Evolutionary conservation across 53 echinoderm and acorn worm species (phyloP), one percentile per base, ranked within the genome.

Genomic region (Paelopatides confundens): DNA sequence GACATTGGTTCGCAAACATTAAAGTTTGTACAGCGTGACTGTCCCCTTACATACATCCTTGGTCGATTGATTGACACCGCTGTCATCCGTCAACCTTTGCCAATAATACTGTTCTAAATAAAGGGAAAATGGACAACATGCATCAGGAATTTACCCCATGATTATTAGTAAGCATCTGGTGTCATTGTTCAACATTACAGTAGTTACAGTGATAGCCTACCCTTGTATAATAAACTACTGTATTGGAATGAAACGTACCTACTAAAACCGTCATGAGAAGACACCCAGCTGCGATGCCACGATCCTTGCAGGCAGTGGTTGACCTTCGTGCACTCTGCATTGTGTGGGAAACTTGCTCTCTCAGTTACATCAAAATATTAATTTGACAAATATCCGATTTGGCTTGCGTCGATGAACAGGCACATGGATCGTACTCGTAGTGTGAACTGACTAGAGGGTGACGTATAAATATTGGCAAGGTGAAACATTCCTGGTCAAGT

Each of bases 181-280:
- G 48, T 14, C 9, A 48, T 48, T n/a, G n/a, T n/a, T n/a, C n/a
- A n/a, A 48, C 14, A 48, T 9, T 1, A 48, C 48, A 48, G 48
- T 48, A 9, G 48, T 12, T 9, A 48, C 48, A 12, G 14, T 12
- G 48, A 12, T 48, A 48, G 9, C 14, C 48, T 48, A 48, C 10
- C 48, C 9, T 9, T 14, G 9, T 12, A 12, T 58, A n/a, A 23
- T 58, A 58, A 21, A 6, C 2, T 23, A 58, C 58, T 58, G 58
- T n/a, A n/a, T n/a, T 18, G 15, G 58, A 58, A 5, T 21, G 21
- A 58, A 5, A 58, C 58, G 5, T 58, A 58, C 58, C 58, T 18
- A 58, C 58, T 18, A 58, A 21, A 58, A 58, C 74, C 40, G 23
- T 74, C 12, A 68, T 68, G 68, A 68, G 68, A 68, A 74, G 46